phyloP scores from a whole-genome alignment of 30 jellyfish, hydroid and myxozoan genomes.

The Aurelia aurita complex sp. Pacific region DNA sequence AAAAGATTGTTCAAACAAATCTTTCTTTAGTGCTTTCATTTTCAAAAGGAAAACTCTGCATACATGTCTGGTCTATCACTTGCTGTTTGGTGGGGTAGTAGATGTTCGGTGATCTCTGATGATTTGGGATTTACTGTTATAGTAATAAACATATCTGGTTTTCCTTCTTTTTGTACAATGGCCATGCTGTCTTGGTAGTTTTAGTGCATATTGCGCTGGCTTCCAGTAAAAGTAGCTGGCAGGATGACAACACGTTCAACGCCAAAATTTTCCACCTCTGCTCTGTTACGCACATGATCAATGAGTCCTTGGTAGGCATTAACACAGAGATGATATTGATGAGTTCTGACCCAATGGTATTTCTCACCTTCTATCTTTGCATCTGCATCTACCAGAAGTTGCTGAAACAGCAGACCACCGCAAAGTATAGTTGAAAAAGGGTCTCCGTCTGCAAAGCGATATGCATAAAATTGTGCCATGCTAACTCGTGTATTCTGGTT shows the following conservation, averaged over 20 bases:
- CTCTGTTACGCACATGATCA: conserved; percentile 4
- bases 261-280: neutral
- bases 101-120: neutral
- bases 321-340: neutral
- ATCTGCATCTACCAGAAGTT: neutral
- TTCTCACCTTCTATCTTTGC: neutral
- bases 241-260: conserved; percentile 46
- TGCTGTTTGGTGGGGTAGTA: neutral
- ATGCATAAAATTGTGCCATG: neutral
- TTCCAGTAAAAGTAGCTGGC: conserved; percentile 34
- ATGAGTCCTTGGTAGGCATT: neutral
- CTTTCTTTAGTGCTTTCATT: conserved; percentile 6
- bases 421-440: too few relatives aligned
- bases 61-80: conserved; percentile 40
- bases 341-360: neutral
- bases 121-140: neutral
- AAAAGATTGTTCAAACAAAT: conserved; percentile 17
- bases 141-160: neutral
- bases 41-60: conserved; percentile 27
- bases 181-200: conserved; percentile 58
- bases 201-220: conserved; percentile 42
- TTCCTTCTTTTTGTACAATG: neutral
- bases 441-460: too few relatives aligned
- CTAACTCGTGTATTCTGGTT: neutral
- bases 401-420: too few relatives aligned